These are phyloP conservation scores for Natator depressus DNA, from an alignment of 2,113 vertebrate species.

Conservation along the genomic window DNA sequence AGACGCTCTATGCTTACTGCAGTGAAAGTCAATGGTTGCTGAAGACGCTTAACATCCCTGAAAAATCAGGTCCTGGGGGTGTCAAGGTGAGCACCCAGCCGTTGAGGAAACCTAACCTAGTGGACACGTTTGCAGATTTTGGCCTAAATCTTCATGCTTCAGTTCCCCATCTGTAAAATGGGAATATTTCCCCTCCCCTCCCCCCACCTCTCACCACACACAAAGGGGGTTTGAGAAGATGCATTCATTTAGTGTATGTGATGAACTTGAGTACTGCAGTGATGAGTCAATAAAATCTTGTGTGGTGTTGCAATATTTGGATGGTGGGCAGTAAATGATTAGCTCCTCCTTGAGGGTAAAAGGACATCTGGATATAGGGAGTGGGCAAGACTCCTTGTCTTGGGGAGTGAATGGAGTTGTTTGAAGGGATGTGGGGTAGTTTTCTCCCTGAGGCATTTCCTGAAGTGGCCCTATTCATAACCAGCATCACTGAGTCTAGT, in stretches of 20 bases:
- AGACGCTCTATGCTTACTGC: neutral
- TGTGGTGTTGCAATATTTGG: neutral
- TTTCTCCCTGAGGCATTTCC: rapidly evolving
- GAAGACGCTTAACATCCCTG: neutral
- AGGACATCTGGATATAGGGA: neutral
- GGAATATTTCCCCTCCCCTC: rapidly evolving
- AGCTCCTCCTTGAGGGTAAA: rapidly evolving
- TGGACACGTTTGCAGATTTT: neutral
- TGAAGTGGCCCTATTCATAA: no score
- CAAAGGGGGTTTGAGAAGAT: neutral
- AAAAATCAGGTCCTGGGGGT: neutral
- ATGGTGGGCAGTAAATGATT: neutral
- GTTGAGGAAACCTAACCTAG: neutral
- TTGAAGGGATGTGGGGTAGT: neutral
- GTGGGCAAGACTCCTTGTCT: neutral
- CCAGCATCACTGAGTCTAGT: neutral
- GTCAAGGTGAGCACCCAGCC: neutral
- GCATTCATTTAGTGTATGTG: rapidly evolving
- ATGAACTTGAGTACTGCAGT: rapidly evolving
- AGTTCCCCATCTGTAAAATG: neutral
- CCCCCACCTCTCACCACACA: rapidly evolving
- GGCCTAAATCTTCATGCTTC: rapidly evolving
- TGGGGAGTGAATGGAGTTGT: neutral
- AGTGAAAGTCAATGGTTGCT: neutral
- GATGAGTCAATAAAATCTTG: neutral